Conservation (phyloP, 2,797 vertebrate species). For the Chaunax sp. region DNA sequence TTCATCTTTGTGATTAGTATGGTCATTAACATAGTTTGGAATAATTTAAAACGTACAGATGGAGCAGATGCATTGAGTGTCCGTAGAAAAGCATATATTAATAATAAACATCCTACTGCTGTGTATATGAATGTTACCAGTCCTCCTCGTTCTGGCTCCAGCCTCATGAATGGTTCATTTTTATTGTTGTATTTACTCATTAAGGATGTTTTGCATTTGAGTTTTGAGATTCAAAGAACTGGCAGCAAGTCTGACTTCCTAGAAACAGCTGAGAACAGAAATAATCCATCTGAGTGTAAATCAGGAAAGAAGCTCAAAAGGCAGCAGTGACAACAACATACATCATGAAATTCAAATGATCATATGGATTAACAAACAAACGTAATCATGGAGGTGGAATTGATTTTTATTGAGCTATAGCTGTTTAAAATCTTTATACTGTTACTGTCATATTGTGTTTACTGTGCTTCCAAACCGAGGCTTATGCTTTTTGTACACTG, state of each 20-base stretch:
- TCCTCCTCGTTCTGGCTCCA: neutral
- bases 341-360: neutral
- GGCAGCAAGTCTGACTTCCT: conserved; percentile 27
- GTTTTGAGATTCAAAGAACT: conserved; percentile 6
- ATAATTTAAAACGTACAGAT: too few species aligned
- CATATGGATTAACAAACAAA: neutral
- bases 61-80: neutral
- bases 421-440: too few species aligned
- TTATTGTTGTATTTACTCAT: conserved; percentile 26
- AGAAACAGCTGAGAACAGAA: conserved; percentile 2
- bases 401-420: too few species aligned
- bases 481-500: too few species aligned
- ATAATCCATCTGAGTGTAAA: neutral
- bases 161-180: conserved; percentile 25
- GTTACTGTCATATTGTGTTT: too few species aligned
- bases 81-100: neutral
- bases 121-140: neutral
- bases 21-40: too few species aligned
- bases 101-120: conserved; percentile 6
- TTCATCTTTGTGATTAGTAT: neutral
- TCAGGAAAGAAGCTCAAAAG: neutral
- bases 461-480: too few species aligned
- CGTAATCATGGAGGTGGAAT: neutral
- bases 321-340: neutral
- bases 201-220: conserved; percentile 27